Percentiles rank a stretch among this genome's conserved stretches.
phyloP scores from a whole-genome alignment of 2,888 invertebrate genomes.

The Heliconius cydno region DNA sequence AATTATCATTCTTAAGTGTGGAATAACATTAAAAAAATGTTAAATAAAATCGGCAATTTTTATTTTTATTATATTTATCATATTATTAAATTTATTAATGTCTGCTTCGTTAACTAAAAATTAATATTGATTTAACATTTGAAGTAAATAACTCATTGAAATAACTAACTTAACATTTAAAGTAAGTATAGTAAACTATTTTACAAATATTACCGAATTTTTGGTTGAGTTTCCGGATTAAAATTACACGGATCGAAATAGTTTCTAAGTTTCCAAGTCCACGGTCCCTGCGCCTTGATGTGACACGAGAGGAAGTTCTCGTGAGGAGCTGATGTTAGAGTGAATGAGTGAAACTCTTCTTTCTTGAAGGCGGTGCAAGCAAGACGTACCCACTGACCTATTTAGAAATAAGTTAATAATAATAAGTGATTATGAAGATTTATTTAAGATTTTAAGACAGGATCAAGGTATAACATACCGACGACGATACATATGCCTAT shows the following conservation, averaged over 20 bases:
- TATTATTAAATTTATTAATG: too few species aligned
- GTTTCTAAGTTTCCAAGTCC: conserved; percentile 98
- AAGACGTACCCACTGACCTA: conserved; percentile 96
- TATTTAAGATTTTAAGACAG: too few species aligned
- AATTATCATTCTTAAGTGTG: too few species aligned
- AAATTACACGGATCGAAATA: conserved; percentile 97
- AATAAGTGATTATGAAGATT: not conserved
- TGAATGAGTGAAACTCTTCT: conserved; percentile 97
- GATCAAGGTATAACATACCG: too few species aligned
- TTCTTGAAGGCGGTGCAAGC: conserved; percentile 95
- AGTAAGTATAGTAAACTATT: not conserved
- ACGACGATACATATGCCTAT: not conserved
- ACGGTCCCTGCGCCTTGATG: conserved; percentile 94
- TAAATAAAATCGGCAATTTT: too few species aligned
- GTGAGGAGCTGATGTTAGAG: conserved; percentile 97
- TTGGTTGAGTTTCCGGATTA: conserved; percentile 92
- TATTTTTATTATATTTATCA: too few species aligned
- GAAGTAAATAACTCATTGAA: too few species aligned
- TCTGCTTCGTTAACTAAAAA: too few species aligned
- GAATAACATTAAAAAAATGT: too few species aligned
- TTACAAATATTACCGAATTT: conserved; percentile 80
- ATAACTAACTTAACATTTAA: not conserved
- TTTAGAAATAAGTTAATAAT: not conserved
- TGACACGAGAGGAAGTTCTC: conserved; percentile 97
- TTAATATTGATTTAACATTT: too few species aligned